Evolutionary conservation across 2,797 vertebrate species (phyloP), one percentile per base, ranked within the genome.

Genomic region (Acanthopagrus latus): DNA sequence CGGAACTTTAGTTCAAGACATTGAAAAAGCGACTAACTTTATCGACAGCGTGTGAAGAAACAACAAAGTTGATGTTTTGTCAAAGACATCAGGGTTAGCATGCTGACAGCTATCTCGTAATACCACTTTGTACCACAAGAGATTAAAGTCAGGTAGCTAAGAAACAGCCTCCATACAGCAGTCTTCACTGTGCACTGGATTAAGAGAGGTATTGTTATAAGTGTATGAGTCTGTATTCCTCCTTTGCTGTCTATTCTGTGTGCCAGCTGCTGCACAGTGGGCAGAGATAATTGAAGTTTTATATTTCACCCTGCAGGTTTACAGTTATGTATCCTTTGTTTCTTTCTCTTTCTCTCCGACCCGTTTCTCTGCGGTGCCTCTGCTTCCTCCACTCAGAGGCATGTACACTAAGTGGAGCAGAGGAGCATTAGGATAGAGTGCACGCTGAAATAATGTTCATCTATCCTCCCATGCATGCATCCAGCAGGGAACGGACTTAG

Each of bases 251-350:
- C 47, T 56, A 71, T 7, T 57, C 20, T 7, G 21, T 25, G 43
- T 74, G 74, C 14, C 33, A 33, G 33, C 33, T 33, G 33, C 64
- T 46, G 62, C 74, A 66, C 65, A 72, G 76, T 44, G 33, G 57
- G 55, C 20, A 52, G n/a, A 70, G 11, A 70, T 66, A 13, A 29
- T 58, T 23, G 70, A 0, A 66, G 65, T 84, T 73, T 79, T 46
- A 83, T 17, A 59, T 75, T 84, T 84, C 65, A 66, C 74, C 56
- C 67, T 47, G 62, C 33, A 73, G 58, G 51, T 59, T 66, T 71
- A 68, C 56, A 85, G 75, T 71, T n/a, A 48, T 69, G 58, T 54
- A 57, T 47, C 17, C 11, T 71, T 67, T 46, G 4, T 59, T 62
- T 64, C 20, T 48, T 47, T 20, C 71, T 75, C 12, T 48, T 62